Base-by-base conservation (phyloP, 2,888 invertebrate species). In the Eupithecia exiguata region DNA sequence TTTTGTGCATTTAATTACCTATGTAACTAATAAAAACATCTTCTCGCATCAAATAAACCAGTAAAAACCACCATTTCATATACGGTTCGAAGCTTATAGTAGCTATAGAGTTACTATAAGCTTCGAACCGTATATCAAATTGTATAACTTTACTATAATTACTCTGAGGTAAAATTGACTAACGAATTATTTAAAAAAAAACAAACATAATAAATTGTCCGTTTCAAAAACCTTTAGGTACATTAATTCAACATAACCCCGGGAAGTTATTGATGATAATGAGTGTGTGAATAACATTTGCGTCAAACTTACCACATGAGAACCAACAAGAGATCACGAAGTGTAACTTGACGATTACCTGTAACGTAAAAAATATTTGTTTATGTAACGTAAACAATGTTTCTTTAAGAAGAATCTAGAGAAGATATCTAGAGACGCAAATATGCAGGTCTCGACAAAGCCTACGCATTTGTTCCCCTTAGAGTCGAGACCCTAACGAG, bases 271-370 rank as follows among this genome's bases (percentile, higher is more conserved):
- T 5, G 5, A 7, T 58, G 58, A 58, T 21, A 58, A 58, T 14
- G 12, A 25, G 25, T 12, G 14, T 65, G 38, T 38, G 36, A 63
- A 63, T 5, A 25, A 46, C 35, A 30, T 12, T 71, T 53, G 35
- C 68, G 66, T 69, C 61, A 49, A 67, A 76, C 76, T 76, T 69
- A 76, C 76, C 76, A 63, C 69, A 30, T 14, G 21, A 63, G 36
- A 61, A 62, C 49, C 67, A 68, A 71, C 49, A 68, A 70, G 68
- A 14, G 30, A 46, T 70, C 71, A 72, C 69, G 53, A 63, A 70
- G 21, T 46, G 43, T 65, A 35, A 69, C 69, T 36, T 63, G 62
- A 71, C 65, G 72, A 66, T 77, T 78, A 78, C 78, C 78, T 78
- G 78, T 30, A 78, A 77, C 71, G 14, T 71, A 4, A 12, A 73